Evolutionary conservation across 1,140 invertebrate genomes (phyloP), one percentile per base, ranked within the genome.

Genomic region (Hirudo medicinalis): DNA sequence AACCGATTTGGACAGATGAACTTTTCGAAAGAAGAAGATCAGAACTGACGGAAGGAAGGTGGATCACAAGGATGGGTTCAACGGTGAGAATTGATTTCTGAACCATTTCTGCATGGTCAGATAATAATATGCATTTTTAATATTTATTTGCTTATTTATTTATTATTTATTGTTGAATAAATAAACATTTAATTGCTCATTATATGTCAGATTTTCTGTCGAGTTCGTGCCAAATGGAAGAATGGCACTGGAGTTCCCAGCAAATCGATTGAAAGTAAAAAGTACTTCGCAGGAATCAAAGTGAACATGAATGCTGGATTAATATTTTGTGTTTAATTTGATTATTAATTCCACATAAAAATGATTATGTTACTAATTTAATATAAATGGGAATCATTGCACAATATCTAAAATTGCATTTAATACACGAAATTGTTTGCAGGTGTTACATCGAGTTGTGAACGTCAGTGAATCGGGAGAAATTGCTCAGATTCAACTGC

Each of bases 271-370:
- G 36, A 27, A n/a, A 72, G 71, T 36, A 19, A 72, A 49, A 72
- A 67, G 25, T 72, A 36, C 20, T 72, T 72, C 29, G 71, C 71
- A 63, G 71, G 71, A 19, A 72, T 72, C 20, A 72, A 72, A 40
- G 71, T 72, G 32, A 63, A 63, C 57, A n/a, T 13, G 22, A 63
- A 25, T 19, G 22, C 17, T 63, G 57, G 1, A 67, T 70, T n/a
- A 0, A 32, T 9, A n/a, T 32, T 68, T 15, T 4, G 0, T 32
- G 19, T 36, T 68, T 32, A 68, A 8, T 68, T 25, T 32, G 5
- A 8, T 49, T 2, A 49, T 17, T 49, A 49, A 49, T 13, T 49
- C 15, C 15, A 17, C 11, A 49, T 49, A 49, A 5, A 49, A 49
- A 17, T 2, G 15, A 49, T 5, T n/a, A n/a, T n/a, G n/a, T n/a